Evolutionary conservation across 2,113 vertebrate species (phyloP).

Genomic region (Ginglymostoma cirratum): DNA sequence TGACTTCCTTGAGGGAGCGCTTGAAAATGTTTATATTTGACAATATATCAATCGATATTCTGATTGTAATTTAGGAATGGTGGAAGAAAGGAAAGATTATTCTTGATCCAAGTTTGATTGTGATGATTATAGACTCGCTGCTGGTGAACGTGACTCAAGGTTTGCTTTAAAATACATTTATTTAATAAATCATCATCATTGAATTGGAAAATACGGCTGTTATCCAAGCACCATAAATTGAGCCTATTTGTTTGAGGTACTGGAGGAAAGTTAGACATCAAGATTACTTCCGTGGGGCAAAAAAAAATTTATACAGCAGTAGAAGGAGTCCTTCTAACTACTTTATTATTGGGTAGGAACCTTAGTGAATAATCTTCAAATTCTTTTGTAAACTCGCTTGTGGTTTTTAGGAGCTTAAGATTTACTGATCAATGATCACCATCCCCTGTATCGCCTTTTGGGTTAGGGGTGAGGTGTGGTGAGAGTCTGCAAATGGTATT

Average conservation of each 20-base stretch:
- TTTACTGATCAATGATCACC: too few species aligned
- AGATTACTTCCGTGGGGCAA: neutral
- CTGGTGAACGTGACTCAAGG: neutral
- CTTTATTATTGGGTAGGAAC: neutral
- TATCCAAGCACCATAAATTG: neutral
- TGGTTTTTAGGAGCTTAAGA: neutral
- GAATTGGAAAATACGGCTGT: neutral
- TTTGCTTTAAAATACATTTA: constrained; percentile 10
- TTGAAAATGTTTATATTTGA: constrained; percentile 1
- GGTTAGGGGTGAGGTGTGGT: neutral
- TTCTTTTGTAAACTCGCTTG: neutral
- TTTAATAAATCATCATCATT: constrained; percentile 1
- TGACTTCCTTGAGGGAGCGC: neutral
- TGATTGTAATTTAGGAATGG: neutral
- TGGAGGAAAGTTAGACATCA: neutral
- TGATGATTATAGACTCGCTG: neutral
- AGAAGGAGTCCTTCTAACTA: neutral
- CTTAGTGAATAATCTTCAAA: neutral
- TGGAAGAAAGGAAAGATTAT: neutral
- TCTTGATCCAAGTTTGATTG: neutral
- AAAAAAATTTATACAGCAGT: neutral
- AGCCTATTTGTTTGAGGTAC: neutral
- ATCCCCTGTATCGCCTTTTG: neutral
- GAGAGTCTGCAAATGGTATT: neutral
- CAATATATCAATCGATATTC: neutral